Base-by-base conservation (phyloP, 1,140 invertebrate species). In the Macrobrachium rosenbergii region DNA sequence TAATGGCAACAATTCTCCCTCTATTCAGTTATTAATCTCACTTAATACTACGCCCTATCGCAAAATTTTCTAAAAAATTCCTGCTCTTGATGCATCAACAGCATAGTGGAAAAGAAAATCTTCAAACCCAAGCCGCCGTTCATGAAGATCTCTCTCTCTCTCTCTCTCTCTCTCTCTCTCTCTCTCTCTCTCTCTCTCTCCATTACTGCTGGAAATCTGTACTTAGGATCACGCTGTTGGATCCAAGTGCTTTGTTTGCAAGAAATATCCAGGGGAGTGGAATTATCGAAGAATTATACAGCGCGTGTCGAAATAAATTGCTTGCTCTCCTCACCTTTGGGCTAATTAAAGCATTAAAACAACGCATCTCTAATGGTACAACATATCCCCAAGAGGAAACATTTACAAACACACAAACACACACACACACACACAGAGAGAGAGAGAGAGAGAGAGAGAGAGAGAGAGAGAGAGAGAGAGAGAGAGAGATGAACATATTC, bases 251-350 rank as follows among this genome's bases (percentile, higher is more conserved):
- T 73, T 45, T 45, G 21, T 82, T 21, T n/a, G 19, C 28, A 23
- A 82, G 81, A 82, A 73, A 82, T 82, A 82, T 52, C 52, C 52
- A 52, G 52, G 52, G 52, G 52, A 52, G 52, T 52, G 52, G 52
- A 52, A 52, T 52, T 52, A 52, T 82, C 67, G 81, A 28, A 10
- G 67, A 82, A 82, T 82, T 82, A 82, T 82, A 82, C 81, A 59
- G 67, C 23, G 64, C 81, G 59, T 82, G 81, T 82, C 81, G 81
- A 82, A 82, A 82, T 45, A 59, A 82, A 82, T 72, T 59, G 81
- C 45, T 58, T 21, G 81, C 81, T 82, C 81, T 73, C 52, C 60
- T 82, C 81, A 82, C 81, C 67, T 82, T 45, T 52, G 64, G n/a
- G 81, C 45, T 82, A 82, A 82, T 82, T 82, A 52, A 52, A 52